Evolutionary conservation across 2,888 invertebrate species (phyloP).

Genomic region (Timema podura): DNA sequence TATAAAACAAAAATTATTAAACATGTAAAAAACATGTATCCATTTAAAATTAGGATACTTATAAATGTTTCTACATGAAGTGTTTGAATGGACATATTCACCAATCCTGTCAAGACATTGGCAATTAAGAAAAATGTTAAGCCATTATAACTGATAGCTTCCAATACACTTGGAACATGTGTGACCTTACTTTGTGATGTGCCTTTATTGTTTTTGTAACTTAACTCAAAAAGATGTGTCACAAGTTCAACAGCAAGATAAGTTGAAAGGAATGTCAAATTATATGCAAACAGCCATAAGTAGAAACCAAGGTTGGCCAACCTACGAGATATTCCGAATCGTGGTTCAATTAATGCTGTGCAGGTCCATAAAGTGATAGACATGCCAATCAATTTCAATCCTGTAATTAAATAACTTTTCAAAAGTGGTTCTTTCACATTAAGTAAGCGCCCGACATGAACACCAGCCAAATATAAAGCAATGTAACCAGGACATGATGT

Average conservation of each 20-base stretch:
- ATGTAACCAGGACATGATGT: conserved; percentile 81
- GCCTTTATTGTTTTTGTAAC: not conserved
- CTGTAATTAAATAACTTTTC: conserved; percentile 31
- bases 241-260: conserved; percentile 54
- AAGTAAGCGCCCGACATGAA: conserved; percentile 57
- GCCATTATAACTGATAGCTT: conserved; percentile 75
- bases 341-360: not conserved
- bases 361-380: conserved; percentile 44
- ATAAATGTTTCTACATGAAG: conserved; percentile 44
- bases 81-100: conserved; percentile 71
- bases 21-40: not conserved
- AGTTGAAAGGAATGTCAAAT: conserved; percentile 53
- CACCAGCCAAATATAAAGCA: conserved; percentile 73
- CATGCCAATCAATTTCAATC: conserved; percentile 33
- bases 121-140: conserved; percentile 77
- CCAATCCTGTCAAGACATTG: conserved; percentile 78
- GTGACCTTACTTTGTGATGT: conserved; percentile 24
- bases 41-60: conserved; percentile 37
- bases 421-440: conserved; percentile 38
- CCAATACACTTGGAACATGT: conserved; percentile 55
- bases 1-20: conserved; percentile 9
- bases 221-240: conserved; percentile 27
- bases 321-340: conserved; percentile 67
- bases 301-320: conserved; percentile 81
- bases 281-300: conserved; percentile 66